These are phyloP conservation scores for Epinephelus awoara DNA, from an alignment of 2,797 vertebrate species.

Conservation along the genomic window DNA sequence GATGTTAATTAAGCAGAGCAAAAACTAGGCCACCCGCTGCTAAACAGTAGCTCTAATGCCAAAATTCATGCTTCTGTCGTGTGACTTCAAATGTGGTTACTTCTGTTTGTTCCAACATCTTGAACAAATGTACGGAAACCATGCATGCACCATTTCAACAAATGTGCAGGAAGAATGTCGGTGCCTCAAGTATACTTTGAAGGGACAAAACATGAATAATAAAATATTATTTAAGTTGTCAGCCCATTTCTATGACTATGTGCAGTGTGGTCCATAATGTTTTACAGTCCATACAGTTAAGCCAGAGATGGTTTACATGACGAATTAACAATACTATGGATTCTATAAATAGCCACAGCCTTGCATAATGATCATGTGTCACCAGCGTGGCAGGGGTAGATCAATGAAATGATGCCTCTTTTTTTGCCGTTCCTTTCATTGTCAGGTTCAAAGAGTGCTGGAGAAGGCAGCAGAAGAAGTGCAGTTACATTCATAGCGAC, in stretches of 20 bases:
- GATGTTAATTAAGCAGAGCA: neutral
- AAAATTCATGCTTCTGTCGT: neutral
- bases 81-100: neutral
- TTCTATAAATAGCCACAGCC: neutral
- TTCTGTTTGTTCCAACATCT: neutral
- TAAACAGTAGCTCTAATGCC: neutral
- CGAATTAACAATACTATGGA: neutral
- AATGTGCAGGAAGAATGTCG: neutral
- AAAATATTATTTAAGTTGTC: neutral
- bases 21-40: neutral
- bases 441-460: neutral
- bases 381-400: neutral
- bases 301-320: neutral
- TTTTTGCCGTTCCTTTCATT: neutral
- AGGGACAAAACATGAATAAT: no score
- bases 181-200: neutral
- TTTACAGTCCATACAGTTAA: no score
- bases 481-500: neutral
- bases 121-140: neutral
- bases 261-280: neutral
- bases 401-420: neutral
- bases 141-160: neutral
- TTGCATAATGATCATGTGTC: neutral
- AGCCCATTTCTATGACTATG: neutral
- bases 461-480: neutral